Evolutionary conservation across 2,797 vertebrate species (phyloP).

Genomic region (Leucoraja ocellata): DNA sequence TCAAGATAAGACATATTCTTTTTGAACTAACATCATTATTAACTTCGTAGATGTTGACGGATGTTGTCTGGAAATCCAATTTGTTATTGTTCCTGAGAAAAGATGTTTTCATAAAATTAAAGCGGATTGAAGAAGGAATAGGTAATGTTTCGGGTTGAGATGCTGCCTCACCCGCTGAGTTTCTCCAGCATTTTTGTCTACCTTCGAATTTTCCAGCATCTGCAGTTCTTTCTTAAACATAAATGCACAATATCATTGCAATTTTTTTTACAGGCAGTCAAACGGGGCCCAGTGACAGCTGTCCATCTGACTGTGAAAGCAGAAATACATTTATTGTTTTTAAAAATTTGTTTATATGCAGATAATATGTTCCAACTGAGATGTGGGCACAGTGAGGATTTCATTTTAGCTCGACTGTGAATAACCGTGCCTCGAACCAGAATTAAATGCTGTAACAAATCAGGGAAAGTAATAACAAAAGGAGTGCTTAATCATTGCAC

Average conservation of each 20-base stretch:
- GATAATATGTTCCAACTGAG: not conserved
- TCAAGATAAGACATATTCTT: no score
- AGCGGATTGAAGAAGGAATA: no score
- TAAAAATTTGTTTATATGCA: not conserved
- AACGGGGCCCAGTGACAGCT: not conserved
- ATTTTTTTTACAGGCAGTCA: not conserved
- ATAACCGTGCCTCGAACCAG: not conserved
- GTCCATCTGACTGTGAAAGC: not conserved
- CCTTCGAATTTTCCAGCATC: no score
- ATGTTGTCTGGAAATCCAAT: no score
- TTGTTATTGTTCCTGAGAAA: no score
- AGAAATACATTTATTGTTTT: not conserved
- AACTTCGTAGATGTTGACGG: no score
- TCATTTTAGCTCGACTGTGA: not conserved
- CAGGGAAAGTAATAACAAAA: constrained; percentile 17
- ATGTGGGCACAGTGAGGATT: not conserved
- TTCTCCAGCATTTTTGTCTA: no score
- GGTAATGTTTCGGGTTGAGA: no score
- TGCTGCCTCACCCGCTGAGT: no score
- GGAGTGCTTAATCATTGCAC: not conserved
- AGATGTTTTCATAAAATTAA: no score
- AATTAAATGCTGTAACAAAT: not conserved
- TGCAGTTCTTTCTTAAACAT: not conserved
- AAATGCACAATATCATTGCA: not conserved
- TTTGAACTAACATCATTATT: no score